A percentile compares a stretch with the other conserved stretches of the same genome.
Evolutionary conservation across 2,888 invertebrate genomes (phyloP).

Genomic region (Microctonus brassicae): DNA sequence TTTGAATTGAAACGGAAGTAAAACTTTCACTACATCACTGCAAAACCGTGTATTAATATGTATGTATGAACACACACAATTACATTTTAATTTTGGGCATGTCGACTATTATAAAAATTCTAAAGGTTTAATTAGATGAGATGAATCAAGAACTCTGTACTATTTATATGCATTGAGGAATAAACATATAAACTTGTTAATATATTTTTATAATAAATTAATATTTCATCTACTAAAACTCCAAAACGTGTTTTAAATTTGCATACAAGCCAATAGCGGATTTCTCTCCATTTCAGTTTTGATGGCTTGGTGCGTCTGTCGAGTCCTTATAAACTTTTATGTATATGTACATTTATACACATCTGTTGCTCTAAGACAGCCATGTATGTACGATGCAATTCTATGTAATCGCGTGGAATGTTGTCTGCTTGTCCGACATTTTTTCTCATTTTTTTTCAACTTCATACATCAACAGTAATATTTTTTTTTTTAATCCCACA

Average conservation of each 20-base stretch:
- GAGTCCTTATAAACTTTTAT: not conserved
- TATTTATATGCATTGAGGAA: no score
- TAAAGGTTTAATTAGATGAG: no score
- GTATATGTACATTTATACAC: not conserved
- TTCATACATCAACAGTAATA: not conserved
- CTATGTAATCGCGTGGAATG: slow-evolving; percentile 52
- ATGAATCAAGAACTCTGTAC: no score
- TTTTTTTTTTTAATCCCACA: no score
- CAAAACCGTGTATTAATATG: not conserved
- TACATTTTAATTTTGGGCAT: not conserved
- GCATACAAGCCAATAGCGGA: slow-evolving; percentile 52
- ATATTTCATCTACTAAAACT: not conserved
- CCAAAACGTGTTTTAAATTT: slow-evolving; percentile 40
- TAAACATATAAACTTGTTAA: no score
- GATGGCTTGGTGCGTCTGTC: not conserved
- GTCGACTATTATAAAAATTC: no score
- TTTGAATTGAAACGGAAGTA: not conserved
- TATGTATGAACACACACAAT: not conserved
- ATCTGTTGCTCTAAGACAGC: slow-evolving; percentile 45
- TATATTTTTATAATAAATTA: not conserved
- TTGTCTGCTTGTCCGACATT: slow-evolving; percentile 36
- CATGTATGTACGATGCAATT: slow-evolving; percentile 48
- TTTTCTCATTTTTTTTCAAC: not conserved
- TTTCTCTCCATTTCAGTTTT: slow-evolving; percentile 41
- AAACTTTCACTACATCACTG: not conserved